Evolutionary conservation across 2,888 invertebrate species (phyloP), one percentile per base, ranked within the genome.

Genomic region (Liodrosophila aerea): DNA sequence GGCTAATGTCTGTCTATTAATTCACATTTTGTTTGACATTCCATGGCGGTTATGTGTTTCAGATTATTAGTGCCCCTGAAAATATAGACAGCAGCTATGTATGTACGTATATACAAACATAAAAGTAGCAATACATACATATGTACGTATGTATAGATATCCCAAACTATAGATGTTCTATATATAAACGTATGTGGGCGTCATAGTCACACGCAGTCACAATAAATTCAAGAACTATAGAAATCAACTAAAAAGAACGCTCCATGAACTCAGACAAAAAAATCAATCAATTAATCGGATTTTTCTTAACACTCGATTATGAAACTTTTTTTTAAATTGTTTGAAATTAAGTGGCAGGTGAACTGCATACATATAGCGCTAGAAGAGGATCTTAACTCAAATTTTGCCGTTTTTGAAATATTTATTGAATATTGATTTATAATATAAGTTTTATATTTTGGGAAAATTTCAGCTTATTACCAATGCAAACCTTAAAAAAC

Each of bases 1-100:
- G 47, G 59, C 54, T 52, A 70, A 66, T 63, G 51, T 70, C 51
- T 61, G 52, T 61, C 60, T 60, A 73, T 64, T 67, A 64, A 66
- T 62, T 73, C 49, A 49, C 43, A 68, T 77, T 63, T 73, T 59
- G 63, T 63, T 81, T 71, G 64, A 81, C 74, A 84, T 77, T 84
- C 77, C 82, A 81, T 71, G 63, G 27, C 49, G 41, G 8, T 37
- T 56, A 27, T 49, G 51, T 49, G 22, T 56, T 53, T 3, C 39
- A 52, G 63, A 67, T 59, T 58, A 56, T 47, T 45, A 58, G 45
- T 74, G 54, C 58, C 58, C 60, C 58, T 65, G 54, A 71, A 73
- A 73, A 29, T 52, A 56, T 53, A 59, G 57, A 62, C 68, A 59
- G 43, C 41, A 18, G 22, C 41, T 47, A 65, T n/a, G n/a, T 50